Evolutionary conservation across 2,113 vertebrate species (phyloP).

Genomic region (Pachycephala philippinensis): DNA sequence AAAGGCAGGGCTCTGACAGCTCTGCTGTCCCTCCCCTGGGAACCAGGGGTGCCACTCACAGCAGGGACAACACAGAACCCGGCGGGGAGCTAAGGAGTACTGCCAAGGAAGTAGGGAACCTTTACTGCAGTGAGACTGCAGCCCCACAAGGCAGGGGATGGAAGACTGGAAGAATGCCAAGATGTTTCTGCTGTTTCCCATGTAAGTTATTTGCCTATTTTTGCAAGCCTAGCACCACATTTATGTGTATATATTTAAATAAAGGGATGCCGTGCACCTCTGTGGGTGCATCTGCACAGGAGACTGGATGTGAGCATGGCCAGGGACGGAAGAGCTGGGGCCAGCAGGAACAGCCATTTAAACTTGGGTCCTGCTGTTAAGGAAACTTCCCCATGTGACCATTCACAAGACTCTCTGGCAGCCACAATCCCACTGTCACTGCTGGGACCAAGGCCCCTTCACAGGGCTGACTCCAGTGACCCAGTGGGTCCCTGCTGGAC

Average conservation of each 20-base stretch:
- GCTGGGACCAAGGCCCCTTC: neutral
- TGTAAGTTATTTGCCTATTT: neutral
- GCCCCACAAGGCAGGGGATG: too few relatives aligned
- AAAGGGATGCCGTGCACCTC: neutral
- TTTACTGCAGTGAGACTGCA: neutral
- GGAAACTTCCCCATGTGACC: neutral
- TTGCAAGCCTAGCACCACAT: neutral
- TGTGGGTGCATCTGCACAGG: neutral
- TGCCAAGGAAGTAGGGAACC: neutral
- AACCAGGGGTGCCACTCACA: accelerated
- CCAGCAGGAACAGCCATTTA: neutral
- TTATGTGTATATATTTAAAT: too few relatives aligned
- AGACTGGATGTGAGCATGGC: accelerated
- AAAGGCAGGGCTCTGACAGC: neutral
- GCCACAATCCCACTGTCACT: neutral
- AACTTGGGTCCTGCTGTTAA: neutral
- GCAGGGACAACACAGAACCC: neutral
- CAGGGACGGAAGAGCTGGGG: neutral
- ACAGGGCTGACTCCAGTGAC: neutral
- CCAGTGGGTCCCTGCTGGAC: accelerated
- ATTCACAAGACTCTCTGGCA: accelerated
- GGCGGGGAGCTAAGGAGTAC: accelerated
- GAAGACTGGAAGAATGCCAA: neutral
- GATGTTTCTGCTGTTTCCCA: neutral
- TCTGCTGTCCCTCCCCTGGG: neutral